These are phyloP conservation scores for Hydrolagus affinis DNA, from an alignment of 2,113 vertebrate genomes.

Conservation along the genomic window DNA sequence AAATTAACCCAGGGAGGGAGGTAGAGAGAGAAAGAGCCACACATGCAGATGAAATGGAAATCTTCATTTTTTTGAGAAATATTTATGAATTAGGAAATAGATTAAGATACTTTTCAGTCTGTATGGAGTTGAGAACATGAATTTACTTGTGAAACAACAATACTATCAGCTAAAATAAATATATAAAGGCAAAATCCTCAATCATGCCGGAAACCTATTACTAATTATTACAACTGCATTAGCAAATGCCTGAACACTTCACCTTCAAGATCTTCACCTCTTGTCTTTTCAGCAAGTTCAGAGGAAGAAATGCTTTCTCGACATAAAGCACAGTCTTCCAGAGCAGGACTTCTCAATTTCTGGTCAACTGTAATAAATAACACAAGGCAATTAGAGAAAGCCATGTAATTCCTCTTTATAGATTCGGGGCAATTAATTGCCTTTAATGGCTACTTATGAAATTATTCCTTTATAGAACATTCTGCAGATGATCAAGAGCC, in stretches of 20 bases:
- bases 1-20: too few relatives aligned
- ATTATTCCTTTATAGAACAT: too few relatives aligned
- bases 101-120: too few relatives aligned
- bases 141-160: too few relatives aligned
- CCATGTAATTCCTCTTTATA: not conserved
- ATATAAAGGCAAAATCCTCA: not conserved
- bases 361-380: slow-evolving; percentile 56
- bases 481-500: too few relatives aligned
- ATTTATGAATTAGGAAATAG: too few relatives aligned
- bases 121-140: too few relatives aligned
- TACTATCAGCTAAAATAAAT: too few relatives aligned
- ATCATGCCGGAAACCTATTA: not conserved
- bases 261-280: slow-evolving; percentile 91
- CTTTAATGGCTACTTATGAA: too few relatives aligned
- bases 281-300: slow-evolving; percentile 80
- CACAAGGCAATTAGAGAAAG: not conserved
- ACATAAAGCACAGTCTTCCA: slow-evolving; percentile 90
- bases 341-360: slow-evolving; percentile 65
- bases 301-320: slow-evolving; percentile 86
- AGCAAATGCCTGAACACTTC: slow-evolving; percentile 34
- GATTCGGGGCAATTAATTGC: not conserved
- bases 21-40: not conserved
- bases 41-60: not conserved
- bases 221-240: not conserved
- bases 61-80: too few relatives aligned